phyloP scores from a whole-genome alignment of 2,797 vertebrate genomes.

The Nannoperca obscura region DNA sequence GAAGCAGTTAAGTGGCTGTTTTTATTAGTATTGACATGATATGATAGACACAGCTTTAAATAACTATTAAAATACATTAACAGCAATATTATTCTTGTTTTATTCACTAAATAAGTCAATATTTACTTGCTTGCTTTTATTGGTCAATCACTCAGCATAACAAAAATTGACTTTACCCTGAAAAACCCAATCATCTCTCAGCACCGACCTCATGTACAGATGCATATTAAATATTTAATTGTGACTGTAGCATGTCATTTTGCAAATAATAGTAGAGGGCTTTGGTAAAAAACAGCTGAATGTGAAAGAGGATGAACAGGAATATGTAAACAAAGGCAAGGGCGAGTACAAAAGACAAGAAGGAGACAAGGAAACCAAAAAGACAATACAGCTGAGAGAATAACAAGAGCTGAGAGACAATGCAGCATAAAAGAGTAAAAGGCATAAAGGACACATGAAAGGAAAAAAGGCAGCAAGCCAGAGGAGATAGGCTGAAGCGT shows the following conservation, averaged over 20 bases:
- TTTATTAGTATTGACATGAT: neutral
- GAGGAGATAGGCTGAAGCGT: conserved; percentile 37
- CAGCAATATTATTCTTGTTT: neutral
- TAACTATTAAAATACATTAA: neutral
- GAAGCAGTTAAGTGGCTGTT: neutral
- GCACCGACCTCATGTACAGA: neutral
- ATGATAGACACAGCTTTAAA: neutral
- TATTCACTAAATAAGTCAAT: neutral
- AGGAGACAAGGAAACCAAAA: neutral
- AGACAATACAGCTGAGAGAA: conserved; percentile 18
- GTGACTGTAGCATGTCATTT: neutral
- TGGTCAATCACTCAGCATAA: neutral
- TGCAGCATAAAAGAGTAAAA: conserved; percentile 40
- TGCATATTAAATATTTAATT: neutral
- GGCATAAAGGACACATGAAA: conserved; percentile 51
- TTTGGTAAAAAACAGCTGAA: neutral
- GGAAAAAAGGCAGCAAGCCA: conserved; percentile 44
- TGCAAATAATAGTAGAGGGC: neutral
- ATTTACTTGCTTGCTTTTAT: neutral
- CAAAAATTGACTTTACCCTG: neutral
- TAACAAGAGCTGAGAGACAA: conserved; percentile 38
- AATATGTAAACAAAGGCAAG: conserved; percentile 14
- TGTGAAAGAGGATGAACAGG: conserved; percentile 10
- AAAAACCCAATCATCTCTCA: neutral
- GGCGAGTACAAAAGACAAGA: neutral